Conservation (phyloP, 2,888 invertebrate genomes). For the Platerodrilus igneus region DNA sequence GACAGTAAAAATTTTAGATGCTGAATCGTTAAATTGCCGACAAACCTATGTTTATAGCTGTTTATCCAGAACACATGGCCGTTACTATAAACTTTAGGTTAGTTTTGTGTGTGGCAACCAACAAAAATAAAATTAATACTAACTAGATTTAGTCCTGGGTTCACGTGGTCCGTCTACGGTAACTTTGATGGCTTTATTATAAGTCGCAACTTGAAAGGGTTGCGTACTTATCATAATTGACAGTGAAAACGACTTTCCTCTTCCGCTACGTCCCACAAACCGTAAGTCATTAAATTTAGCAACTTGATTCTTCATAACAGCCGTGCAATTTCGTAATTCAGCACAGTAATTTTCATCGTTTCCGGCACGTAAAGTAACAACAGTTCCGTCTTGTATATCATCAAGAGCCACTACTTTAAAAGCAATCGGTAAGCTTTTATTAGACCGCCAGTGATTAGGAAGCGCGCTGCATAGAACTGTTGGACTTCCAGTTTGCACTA, state of each 20-base stretch:
- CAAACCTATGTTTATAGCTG: conserved; percentile 40
- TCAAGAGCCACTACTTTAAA: conserved; percentile 94
- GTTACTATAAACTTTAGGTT: conserved; percentile 36
- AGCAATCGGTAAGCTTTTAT: conserved; percentile 93
- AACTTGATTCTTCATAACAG: conserved; percentile 95
- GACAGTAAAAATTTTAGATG: conserved; percentile 23
- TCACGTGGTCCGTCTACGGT: conserved; percentile 99
- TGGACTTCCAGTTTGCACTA: conserved; percentile 92
- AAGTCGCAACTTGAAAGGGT: conserved; percentile 83
- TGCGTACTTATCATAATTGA: conserved; percentile 86
- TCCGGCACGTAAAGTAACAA: conserved; percentile 90
- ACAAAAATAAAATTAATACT: conserved; percentile 49
- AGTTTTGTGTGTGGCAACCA: conserved; percentile 33
- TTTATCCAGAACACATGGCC: no score
- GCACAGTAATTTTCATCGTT: conserved; percentile 98
- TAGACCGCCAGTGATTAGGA: conserved; percentile 95
- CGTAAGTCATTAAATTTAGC: conserved; percentile 98
- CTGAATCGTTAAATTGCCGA: conserved; percentile 37
- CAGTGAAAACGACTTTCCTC: conserved; percentile 93
- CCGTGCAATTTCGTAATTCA: conserved; percentile 87
- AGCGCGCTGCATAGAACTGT: conserved; percentile 90
- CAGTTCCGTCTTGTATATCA: conserved; percentile 90
- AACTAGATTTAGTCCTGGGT: conserved; percentile 94
- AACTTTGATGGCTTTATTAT: conserved; percentile 96
- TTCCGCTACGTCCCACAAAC: conserved; percentile 94